phyloP scores from a whole-genome alignment of 1,140 invertebrate species.

The Ostrea denselamellosa region DNA sequence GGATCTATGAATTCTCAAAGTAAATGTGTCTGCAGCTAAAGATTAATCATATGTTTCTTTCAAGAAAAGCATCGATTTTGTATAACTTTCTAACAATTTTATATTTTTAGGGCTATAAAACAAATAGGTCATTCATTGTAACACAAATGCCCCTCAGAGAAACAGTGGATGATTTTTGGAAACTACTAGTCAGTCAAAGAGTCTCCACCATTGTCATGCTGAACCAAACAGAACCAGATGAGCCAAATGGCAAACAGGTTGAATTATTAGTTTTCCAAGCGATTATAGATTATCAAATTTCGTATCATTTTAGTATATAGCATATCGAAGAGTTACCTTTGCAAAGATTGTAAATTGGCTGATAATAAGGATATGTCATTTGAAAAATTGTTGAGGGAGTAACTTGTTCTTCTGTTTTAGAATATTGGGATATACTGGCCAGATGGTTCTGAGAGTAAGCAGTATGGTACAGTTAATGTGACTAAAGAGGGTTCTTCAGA shows the following conservation, averaged over 20 bases:
- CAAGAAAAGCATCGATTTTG: background rate
- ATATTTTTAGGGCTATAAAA: constrained; percentile 54
- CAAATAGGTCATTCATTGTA: constrained; percentile 60
- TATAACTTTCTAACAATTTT: background rate
- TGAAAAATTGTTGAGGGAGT: background rate
- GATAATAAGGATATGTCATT: background rate
- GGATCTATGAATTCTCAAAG: too few species aligned
- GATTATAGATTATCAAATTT: too few species aligned
- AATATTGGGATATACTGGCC: background rate
- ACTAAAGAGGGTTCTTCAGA: background rate
- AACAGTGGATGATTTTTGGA: constrained; percentile 74
- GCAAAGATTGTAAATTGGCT: background rate
- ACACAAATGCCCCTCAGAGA: constrained; percentile 71
- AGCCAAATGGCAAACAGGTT: background rate
- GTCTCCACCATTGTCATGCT: constrained; percentile 62
- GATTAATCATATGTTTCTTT: background rate
- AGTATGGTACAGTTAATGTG: background rate
- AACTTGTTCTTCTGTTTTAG: background rate
- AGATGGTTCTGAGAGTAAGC: background rate
- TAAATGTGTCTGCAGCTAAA: background rate
- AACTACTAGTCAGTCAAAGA: constrained; percentile 67
- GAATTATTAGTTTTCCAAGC: background rate
- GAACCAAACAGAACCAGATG: constrained; percentile 10
- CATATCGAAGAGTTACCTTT: background rate
- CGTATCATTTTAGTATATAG: too few species aligned